Base-by-base conservation (phyloP, 2,797 vertebrate genomes). In the Enteromius paludinosus region DNA sequence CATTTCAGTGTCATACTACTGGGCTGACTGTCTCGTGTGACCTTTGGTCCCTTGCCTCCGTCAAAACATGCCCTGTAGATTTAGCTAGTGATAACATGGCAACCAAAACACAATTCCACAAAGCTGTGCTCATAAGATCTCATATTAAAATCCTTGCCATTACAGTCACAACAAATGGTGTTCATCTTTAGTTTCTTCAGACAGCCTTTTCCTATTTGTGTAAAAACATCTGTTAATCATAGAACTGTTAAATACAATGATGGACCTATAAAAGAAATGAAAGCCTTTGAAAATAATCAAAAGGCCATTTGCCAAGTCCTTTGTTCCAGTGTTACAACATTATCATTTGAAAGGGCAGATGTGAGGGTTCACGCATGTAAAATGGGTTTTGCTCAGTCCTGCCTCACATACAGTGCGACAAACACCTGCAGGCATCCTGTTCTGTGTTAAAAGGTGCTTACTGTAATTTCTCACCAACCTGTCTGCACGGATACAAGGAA, bases 221-320 rank as follows among this genome's bases (percentile, higher is more conserved):
- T 25, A 72, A 73, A 80, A 62, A 38, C 73, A 76, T 47, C 81
- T 56, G 78, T 35, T 70, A 49, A 83, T 35, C 49, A 69, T 68
- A 28, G 52, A 77, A n/a, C 41, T 77, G 64, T 62, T 38, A 62
- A 41, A 47, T 15, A 62, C 38, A 70, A 47, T 35, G 38, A 83
- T 59, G 47, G 33, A n/a, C 28, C 41, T 70, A 64, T 64, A 38
- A 68, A 74, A 75, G 71, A 75, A 38, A 56, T 25, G 5, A 52
- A 81, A 41, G 43, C n/a, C 33, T 38, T 73, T 62, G 30, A 54
- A 33, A 56, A 41, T n/a, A 5, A 73, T 64, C 30, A 54, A 81
- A 43, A 62, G 70, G 74, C 71, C 71, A 76, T 76, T 69, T 59
- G 81, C 25, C 9, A 49, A 35, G 59, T 81, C 35, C 76, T 76